These are phyloP conservation scores for Dicrostonyx torquatus DNA, from an alignment of 2,797 vertebrate species.

Conservation along the genomic window DNA sequence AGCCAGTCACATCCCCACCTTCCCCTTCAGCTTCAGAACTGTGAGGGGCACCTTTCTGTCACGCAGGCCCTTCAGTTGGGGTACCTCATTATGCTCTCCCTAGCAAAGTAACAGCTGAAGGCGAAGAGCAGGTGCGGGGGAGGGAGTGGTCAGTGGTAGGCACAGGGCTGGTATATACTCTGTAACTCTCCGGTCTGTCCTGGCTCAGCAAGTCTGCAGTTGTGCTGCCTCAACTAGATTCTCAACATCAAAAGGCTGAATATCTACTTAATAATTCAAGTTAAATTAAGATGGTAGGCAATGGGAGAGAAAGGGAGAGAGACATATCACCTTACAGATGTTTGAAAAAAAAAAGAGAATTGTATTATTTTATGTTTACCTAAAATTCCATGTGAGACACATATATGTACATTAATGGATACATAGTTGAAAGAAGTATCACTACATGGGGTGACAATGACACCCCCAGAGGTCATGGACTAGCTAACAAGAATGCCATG, in stretches of 20 bases:
- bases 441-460: not conserved
- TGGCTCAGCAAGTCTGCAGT: not conserved
- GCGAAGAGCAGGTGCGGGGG: not conserved
- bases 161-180: not conserved
- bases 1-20: not conserved
- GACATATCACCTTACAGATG: too few relatives aligned
- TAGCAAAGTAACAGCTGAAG: not conserved
- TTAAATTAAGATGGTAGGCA: conserved; percentile 1
- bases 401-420: not conserved
- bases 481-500: not conserved
- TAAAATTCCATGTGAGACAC: not conserved
- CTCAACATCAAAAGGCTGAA: not conserved
- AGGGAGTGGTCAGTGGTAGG: not conserved
- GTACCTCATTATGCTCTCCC: not conserved
- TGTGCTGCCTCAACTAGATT: not conserved
- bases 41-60: not conserved
- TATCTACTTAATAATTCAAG: not conserved
- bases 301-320: not conserved
- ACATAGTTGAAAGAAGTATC: not conserved
- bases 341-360: not conserved
- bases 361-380: not conserved
- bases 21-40: not conserved
- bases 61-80: not conserved
- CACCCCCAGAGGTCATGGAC: not conserved
- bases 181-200: not conserved